Evolutionary conservation across 1,140 invertebrate species (phyloP).

Genomic region (Diachasmimorpha longicaudata): DNA sequence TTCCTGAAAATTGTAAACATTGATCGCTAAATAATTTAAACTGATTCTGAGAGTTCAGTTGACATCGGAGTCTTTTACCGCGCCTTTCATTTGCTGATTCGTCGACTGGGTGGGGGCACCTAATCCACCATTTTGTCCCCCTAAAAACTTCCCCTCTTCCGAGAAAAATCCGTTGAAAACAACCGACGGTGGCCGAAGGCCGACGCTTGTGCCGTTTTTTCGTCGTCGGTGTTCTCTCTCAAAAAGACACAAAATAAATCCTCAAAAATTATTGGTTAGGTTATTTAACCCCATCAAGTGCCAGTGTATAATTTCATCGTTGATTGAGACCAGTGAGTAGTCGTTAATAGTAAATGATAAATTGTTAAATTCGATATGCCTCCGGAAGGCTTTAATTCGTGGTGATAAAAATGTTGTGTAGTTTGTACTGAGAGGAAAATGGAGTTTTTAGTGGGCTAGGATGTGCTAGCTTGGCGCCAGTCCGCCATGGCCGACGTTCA

Average conservation of each 20-base stretch:
- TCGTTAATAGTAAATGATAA: neutral
- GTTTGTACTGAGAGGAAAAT: neutral
- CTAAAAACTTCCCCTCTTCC: neutral
- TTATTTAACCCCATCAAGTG: constrained; percentile 4
- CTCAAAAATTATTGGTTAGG: constrained; percentile 3
- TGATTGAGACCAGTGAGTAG: neutral
- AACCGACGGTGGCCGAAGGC: constrained; percentile 2
- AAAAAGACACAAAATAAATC: constrained; percentile 5
- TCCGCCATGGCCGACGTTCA: neutral
- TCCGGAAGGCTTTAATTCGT: neutral
- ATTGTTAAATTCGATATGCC: neutral
- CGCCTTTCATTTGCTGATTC: neutral
- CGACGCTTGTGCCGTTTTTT: constrained; percentile 3
- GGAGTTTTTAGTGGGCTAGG: neutral
- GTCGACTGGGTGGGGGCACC: neutral
- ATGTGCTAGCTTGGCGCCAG: neutral
- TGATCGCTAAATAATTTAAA: no score
- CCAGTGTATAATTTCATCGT: neutral
- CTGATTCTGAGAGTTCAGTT: no score
- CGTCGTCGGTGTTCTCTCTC: neutral
- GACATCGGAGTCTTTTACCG: neutral
- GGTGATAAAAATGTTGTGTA: neutral
- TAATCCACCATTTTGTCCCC: neutral
- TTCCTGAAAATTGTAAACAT: no score
- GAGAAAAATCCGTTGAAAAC: neutral